A percentile compares a stretch with the other conserved stretches of the same genome.
phyloP scores from a whole-genome alignment of 2,113 vertebrate genomes.

The Isurus oxyrinchus region DNA sequence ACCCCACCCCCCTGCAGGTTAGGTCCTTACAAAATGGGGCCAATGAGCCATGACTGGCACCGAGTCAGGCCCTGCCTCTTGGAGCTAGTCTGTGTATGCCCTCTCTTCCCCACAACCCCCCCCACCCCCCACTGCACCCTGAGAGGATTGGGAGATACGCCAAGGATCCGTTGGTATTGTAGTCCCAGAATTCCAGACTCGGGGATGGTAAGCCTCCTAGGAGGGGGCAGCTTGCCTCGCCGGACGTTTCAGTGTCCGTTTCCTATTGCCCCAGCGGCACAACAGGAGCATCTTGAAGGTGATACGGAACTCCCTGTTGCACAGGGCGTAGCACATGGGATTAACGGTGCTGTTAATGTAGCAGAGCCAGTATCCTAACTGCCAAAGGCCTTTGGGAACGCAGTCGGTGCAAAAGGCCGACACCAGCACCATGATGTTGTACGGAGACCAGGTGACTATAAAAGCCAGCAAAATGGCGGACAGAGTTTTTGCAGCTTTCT shows the following conservation, averaged over 20 bases:
- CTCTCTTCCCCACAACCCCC: too few relatives aligned
- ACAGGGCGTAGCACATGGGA: constrained; percentile 71
- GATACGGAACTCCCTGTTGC: constrained; percentile 64
- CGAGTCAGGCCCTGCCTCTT: constrained; percentile 43
- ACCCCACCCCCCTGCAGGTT: too few relatives aligned
- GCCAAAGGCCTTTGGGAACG: constrained; percentile 62
- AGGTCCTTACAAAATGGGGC: too few relatives aligned
- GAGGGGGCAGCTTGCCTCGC: constrained; percentile 42
- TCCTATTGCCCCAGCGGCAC: constrained; percentile 55
- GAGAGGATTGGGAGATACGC: constrained; percentile 3
- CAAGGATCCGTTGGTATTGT: background rate
- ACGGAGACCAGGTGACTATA: constrained; percentile 69
- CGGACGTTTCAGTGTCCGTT: constrained; percentile 49
- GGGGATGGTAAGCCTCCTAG: constrained; percentile 47
- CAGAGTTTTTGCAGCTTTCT: constrained; percentile 66
- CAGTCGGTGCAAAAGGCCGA: constrained; percentile 62
- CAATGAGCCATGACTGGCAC: background rate
- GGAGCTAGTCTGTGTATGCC: background rate
- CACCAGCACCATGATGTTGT: constrained; percentile 74
- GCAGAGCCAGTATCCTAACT: constrained; percentile 71
- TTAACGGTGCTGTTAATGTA: constrained; percentile 72
- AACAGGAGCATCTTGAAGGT: constrained; percentile 67
- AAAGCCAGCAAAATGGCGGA: constrained; percentile 69
- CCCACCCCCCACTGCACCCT: background rate
- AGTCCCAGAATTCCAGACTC: constrained; percentile 35